A percentile compares a stretch with the other conserved stretches of the same genome.
Evolutionary conservation across 2,888 invertebrate species (phyloP).

Genomic region (Girardia tigrina): DNA sequence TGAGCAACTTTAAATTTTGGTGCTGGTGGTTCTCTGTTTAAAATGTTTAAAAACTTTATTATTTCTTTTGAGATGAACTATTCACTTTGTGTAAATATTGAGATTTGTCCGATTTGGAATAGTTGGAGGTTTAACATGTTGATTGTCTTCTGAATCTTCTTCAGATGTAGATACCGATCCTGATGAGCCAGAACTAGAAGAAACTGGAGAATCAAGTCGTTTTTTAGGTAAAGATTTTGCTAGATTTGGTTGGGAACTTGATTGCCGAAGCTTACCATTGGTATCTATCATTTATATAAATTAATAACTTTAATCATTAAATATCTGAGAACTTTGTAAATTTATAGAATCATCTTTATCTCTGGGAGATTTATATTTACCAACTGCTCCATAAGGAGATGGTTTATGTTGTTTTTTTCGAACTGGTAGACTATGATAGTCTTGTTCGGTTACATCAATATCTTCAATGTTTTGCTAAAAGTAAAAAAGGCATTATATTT

Average conservation of each 20-base stretch:
- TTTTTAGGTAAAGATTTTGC: background rate
- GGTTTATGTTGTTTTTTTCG: background rate
- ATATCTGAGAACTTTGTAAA: background rate
- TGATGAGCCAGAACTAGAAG: background rate
- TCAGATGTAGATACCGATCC: background rate
- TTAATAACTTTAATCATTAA: background rate
- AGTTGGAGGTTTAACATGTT: background rate
- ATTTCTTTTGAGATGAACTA: background rate
- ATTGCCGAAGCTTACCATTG: background rate
- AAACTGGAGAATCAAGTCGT: background rate
- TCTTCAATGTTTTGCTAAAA: background rate
- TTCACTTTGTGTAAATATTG: background rate
- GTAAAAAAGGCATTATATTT: no score
- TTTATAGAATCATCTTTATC: background rate
- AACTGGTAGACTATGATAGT: background rate
- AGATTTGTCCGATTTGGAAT: background rate
- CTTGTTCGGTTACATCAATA: background rate
- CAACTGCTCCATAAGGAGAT: background rate
- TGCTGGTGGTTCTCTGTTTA: background rate
- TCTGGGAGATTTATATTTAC: background rate
- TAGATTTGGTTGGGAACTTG: background rate
- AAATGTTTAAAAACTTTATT: background rate
- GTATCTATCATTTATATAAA: background rate
- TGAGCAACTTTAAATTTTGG: background rate
- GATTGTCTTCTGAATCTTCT: background rate